phyloP scores from a whole-genome alignment of 2,113 vertebrate genomes.

The Triplophysa rosa region DNA sequence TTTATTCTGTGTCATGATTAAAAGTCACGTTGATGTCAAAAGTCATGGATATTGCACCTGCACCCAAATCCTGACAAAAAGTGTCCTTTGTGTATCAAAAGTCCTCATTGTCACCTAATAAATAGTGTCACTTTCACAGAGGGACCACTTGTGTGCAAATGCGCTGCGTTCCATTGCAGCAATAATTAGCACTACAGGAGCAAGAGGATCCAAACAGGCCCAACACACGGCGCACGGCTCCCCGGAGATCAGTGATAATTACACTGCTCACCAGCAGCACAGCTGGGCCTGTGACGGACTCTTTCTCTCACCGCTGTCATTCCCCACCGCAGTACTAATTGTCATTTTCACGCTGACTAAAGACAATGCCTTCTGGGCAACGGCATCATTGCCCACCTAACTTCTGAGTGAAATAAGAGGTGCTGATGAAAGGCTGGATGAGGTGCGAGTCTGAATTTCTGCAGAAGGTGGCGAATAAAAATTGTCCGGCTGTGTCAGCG shows the following conservation, averaged over 20 bases:
- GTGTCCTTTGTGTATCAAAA: constrained; percentile 5
- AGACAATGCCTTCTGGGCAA: constrained; percentile 44
- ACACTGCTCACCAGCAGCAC: constrained; percentile 46
- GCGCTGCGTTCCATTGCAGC: constrained; percentile 23
- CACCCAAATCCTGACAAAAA: not conserved
- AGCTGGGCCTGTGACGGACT: constrained; percentile 47
- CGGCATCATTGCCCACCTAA: constrained; percentile 48
- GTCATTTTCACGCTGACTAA: constrained; percentile 57
- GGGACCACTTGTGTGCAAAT: constrained; percentile 3
- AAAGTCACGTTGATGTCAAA: too few relatives aligned
- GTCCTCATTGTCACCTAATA: constrained; percentile 44
- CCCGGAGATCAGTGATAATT: constrained; percentile 54
- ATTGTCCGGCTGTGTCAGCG: constrained; percentile 19
- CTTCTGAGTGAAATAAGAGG: constrained; percentile 35
- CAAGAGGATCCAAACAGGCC: constrained; percentile 49
- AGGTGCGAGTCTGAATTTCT: constrained; percentile 3
- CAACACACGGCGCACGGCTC: constrained; percentile 47
- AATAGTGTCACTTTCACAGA: constrained; percentile 31
- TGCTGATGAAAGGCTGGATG: constrained; percentile 20
- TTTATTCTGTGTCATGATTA: too few relatives aligned
- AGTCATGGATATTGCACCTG: too few relatives aligned
- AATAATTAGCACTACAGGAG: constrained; percentile 55
- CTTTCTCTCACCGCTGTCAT: constrained; percentile 18
- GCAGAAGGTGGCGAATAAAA: constrained; percentile 2
- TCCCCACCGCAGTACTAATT: constrained; percentile 47